A percentile compares a stretch with the other conserved stretches of the same genome.
phyloP scores from a whole-genome alignment of 1,140 invertebrate genomes.

The Lasioglossum baleicum region DNA sequence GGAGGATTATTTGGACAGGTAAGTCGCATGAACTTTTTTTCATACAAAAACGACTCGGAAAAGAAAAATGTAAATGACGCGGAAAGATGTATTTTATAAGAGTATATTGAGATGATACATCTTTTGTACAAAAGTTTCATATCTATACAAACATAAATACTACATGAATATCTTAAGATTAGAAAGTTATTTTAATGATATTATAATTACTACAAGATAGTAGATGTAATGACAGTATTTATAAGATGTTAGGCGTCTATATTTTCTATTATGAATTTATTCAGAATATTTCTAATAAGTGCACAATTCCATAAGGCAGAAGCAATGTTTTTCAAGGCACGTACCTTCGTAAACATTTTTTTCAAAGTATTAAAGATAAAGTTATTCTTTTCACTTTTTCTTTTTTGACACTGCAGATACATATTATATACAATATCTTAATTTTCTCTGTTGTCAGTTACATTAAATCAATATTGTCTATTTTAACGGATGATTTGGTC shows the following conservation, averaged over 20 bases:
- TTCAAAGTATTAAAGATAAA: background rate
- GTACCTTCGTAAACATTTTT: slow-evolving; percentile 17
- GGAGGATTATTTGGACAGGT: slow-evolving; percentile 96
- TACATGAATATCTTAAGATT: slow-evolving; percentile 48
- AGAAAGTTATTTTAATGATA: slow-evolving; percentile 18
- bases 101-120: slow-evolving; percentile 30
- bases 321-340: slow-evolving; percentile 54
- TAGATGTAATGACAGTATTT: slow-evolving; percentile 2
- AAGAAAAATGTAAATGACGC: background rate
- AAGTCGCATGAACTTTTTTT: slow-evolving; percentile 68
- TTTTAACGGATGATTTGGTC: background rate
- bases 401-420: background rate
- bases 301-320: slow-evolving; percentile 43
- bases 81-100: slow-evolving; percentile 15
- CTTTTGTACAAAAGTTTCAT: slow-evolving; percentile 49
- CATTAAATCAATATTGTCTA: background rate
- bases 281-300: slow-evolving; percentile 29
- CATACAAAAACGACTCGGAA: background rate
- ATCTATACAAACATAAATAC: slow-evolving; percentile 53
- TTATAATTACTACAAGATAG: background rate
- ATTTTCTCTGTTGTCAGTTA: background rate
- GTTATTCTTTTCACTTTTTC: background rate
- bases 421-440: slow-evolving; percentile 17
- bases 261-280: slow-evolving; percentile 25
- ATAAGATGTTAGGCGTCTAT: slow-evolving; percentile 15